Evolutionary conservation across 1,140 invertebrate genomes (phyloP), one percentile per base, ranked within the genome.

Genomic region (Hestina assimilis): DNA sequence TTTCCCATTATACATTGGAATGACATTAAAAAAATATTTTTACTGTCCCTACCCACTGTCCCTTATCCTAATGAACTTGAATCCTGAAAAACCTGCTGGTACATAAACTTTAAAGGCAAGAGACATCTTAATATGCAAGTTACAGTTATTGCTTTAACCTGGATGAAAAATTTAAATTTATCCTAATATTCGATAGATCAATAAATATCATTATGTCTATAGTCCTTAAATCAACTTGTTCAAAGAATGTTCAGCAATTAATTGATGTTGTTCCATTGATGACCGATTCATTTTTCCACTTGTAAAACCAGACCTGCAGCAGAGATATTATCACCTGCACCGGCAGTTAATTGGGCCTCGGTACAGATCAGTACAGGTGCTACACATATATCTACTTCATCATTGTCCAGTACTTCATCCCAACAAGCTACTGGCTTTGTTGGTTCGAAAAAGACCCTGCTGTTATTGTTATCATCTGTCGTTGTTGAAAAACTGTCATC

Each of bases 291-390:
- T 67, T 78, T 81, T 78, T 88, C 92, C 43, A 96, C 91, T 81
- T 97, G 95, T 23, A 94, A 89, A 20, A 94, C 93, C 3, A 97
- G 79, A 12, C 95, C 95, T 5, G 95, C 95, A 23, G 95, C 94
- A 0, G 95, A 96, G 53, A 97, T 95, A 72, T 97, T 97, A 77
- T 97, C 96, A 1, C 96, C 96, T 8, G 95, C 95, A 0, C 96
- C 96, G 0, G 94, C 95, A 9, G 96, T 97, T 69, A 96, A 92
- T 35, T 92, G 91, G 1, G 95, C 94, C 63, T 95, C 89, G 0
- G 94, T 96, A 69, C 96, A 97, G 0, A 97, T 95, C 3, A 97
- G 80, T 2, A 96, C 95, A 1, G 96, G 95, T 0, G 96, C 95
- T 1, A 97, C 91, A 81, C 96, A 97, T 26, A 96, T 92, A 61